Evolutionary conservation across 2,113 vertebrate species (phyloP), one percentile per base, ranked within the genome.

Genomic region (Percina caprodes): DNA sequence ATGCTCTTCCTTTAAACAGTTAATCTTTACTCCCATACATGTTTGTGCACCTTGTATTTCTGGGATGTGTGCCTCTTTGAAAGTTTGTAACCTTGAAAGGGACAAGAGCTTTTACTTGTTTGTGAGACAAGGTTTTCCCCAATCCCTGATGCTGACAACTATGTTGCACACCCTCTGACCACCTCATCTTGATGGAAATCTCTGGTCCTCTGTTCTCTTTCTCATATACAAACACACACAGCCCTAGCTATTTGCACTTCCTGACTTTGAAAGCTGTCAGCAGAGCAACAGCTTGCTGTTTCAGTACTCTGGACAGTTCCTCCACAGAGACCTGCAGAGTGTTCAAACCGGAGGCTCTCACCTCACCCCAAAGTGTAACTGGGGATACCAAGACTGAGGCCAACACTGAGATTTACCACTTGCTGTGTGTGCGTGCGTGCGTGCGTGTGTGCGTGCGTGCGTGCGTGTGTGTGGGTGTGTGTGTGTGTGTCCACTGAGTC

Each of bases 401-500:
- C 86, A 87, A 83, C 70, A 83, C 84, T 80, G 88, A 89, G 85
- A 86, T 88, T 87, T 86, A 72, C 78, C 76, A 86, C 90, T 79
- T 84, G 42, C 72, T 90, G 72, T 79, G 94, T 95, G 93, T 15
- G 3, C 10, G 39, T 11, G 9, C 10, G 39, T 42, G 18, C 39
- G 19, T 61, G 71, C 24, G n/a, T 18, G 70, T 93, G 94, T 94
- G 95, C 54, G 69, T 10, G 60, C 49, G 55, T 93, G 94, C 94
- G 95, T 95, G 70, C 74, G 69, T 54, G 71, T 80, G 48, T 42
- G 68, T 16, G 30, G 51, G 79, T 33, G 73, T 62, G 95, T 93
- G 94, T 86, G 94, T 93, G 51, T 62, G 62, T 80, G 95, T 96
- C 96, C 96, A 97, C 96, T 95, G 96, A 96, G 94, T 96, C 94